These are phyloP conservation scores for Myotis findleyi DNA, from an alignment of 2,797 vertebrate species.

Conservation along the genomic window DNA sequence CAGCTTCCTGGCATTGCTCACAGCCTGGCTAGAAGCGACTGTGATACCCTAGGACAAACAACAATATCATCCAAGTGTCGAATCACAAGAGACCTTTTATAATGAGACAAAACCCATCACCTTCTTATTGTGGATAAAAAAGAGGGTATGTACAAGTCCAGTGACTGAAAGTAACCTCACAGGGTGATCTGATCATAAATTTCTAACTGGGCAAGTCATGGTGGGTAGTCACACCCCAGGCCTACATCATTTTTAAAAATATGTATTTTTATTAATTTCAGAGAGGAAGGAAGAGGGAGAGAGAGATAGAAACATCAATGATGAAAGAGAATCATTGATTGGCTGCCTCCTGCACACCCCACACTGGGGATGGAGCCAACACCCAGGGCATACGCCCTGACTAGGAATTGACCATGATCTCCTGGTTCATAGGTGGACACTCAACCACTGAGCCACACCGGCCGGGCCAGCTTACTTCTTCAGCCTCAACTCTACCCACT, in stretches of 20 bases:
- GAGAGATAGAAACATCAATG: too few relatives aligned
- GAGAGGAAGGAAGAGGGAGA: too few relatives aligned
- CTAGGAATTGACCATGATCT: too few relatives aligned
- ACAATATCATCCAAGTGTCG: background rate
- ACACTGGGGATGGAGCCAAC: too few relatives aligned
- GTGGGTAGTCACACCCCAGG: background rate
- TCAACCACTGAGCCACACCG: too few relatives aligned
- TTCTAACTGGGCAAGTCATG: background rate
- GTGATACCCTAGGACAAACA: constrained; percentile 92
- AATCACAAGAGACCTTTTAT: background rate
- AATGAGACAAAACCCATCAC: background rate
- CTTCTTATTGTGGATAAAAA: background rate
- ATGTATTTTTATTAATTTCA: too few relatives aligned
- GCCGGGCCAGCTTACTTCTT: background rate
- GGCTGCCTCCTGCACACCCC: too few relatives aligned
- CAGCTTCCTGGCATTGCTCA: constrained; percentile 92
- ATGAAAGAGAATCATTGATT: too few relatives aligned
- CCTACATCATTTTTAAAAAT: background rate
- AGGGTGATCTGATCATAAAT: background rate
- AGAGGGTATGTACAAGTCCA: background rate
- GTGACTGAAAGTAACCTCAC: background rate
- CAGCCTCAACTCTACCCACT: background rate
- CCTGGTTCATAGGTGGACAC: too few relatives aligned
- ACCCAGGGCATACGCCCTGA: too few relatives aligned
- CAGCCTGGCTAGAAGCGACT: constrained; percentile 93